Base-by-base conservation (phyloP, 2,113 vertebrate genomes). In the Sorex fumeus region DNA sequence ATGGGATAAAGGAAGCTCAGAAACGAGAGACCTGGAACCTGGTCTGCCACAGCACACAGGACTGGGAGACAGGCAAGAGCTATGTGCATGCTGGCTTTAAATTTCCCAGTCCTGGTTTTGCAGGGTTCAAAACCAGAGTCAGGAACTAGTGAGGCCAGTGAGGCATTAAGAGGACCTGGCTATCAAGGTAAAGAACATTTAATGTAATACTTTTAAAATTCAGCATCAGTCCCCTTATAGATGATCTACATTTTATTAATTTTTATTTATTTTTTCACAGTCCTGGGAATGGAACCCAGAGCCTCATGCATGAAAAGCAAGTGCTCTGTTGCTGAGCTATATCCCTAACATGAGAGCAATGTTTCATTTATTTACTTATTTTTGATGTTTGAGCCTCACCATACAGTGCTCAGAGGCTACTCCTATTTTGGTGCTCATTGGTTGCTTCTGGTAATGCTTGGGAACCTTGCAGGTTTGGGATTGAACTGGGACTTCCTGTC, bases 51-150 rank as follows among this genome's bases (percentile, higher is more conserved):
- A 28, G 50, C 30, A 9, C 27, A 62, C n/a, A 77, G 28, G 8
- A 19, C 43, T 25, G 43, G 60, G 19, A 25, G 78, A 67, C 25
- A 62, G 57, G 15, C 21, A 5, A 25, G 67, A 30, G 15, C 15
- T 16, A 12, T 16, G 5, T 27, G 28, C 3, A 5, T 28, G 6
- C 1, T 0, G 0, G 2, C 34, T 72, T 80, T 43, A 23, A n/a
- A 66, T 40, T 40, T 40, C 7, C 40, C 40, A 40, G 40, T 34
- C 25, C 32, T n/a, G 62, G 15, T 2, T n/a, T 60, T 66, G 57
- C n/a, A 66, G 36, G 16, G 21, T 2, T 0, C 5, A 34, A 11
- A 11, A 3, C n/a, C 36, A 16, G 4, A 50, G 47, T 50, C 47
- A 50, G 47, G 47, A 50, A 50, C 47, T 50, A 10, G 18, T 11